These are phyloP conservation scores for Geophilus truncorum DNA, from an alignment of 2,888 invertebrate species.

Conservation along the genomic window DNA sequence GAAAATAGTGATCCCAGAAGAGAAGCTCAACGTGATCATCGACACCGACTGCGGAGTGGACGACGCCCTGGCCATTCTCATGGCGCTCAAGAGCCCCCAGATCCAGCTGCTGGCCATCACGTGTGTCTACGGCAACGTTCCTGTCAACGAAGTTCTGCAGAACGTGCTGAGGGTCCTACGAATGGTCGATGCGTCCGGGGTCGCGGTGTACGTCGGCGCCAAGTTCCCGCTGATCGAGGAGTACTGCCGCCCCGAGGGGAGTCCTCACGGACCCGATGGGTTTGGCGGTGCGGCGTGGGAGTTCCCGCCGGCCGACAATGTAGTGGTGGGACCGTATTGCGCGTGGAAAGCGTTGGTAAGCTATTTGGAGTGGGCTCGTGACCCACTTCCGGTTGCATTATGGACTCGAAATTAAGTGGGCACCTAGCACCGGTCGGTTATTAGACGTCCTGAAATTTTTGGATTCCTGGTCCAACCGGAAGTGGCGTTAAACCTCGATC, in stretches of 20 bases:
- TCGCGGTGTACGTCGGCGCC: background rate
- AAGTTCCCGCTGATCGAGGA: background rate
- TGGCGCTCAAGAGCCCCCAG: background rate
- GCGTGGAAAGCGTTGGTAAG: background rate
- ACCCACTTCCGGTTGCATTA: too few species aligned
- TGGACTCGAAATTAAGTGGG: too few species aligned
- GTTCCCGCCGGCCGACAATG: background rate
- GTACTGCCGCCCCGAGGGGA: background rate
- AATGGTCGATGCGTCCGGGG: background rate
- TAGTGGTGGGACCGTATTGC: background rate
- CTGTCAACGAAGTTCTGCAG: background rate
- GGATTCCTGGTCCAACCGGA: too few species aligned
- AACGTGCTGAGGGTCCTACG: constrained; percentile 2
- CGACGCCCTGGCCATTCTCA: background rate
- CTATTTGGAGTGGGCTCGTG: too few species aligned
- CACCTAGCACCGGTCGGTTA: too few species aligned
- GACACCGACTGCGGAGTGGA: constrained; percentile 29
- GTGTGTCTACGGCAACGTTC: background rate
- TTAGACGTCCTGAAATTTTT: too few species aligned
- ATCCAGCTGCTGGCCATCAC: constrained; percentile 16
- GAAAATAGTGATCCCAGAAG: background rate
- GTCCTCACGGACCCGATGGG: constrained; percentile 20
- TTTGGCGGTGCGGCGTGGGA: constrained; percentile 18
- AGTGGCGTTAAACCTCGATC: too few species aligned
- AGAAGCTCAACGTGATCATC: background rate